Evolutionary conservation across 2,797 vertebrate species (phyloP), one percentile per base, ranked within the genome.

Genomic region (Stomatorhinus walkeri): DNA sequence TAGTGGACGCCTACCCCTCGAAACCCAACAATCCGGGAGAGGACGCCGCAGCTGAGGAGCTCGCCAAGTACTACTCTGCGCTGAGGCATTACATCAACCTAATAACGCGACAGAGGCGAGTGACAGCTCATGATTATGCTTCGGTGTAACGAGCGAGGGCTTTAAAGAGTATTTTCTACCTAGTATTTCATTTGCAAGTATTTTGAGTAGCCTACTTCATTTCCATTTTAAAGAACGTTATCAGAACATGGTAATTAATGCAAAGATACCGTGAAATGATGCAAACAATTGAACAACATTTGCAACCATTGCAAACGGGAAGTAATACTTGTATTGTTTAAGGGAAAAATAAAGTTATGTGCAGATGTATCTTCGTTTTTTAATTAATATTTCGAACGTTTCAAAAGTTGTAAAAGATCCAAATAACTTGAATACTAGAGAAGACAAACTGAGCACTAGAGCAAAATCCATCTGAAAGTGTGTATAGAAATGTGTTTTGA

Each of bases 21-120:
- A 99, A 98, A 94, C 98, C 98, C 0, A 96, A 98, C 94, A 98
- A 97, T 92, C 98, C 98, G 0, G 97, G 98, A 0, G 97, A 99
- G 89, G 97, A 98, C 64, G 98, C 98, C 0, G 97, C 98, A 0
- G 97, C 98, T 51, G 98, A 98, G 92, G 98, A 99, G 59, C 95
- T 99, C 95, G 98, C 97, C 95, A 98, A 97, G 95, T 99, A 99
- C 94, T 99, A 99, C 94, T 97, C 97, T 32, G 98, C 98, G 87
- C 93, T 99, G 95, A 97, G 98, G 94, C 98, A 99, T 94, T 99
- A 99, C 94, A 98, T 99, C 94, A 99, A 99, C 93, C 98, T 99
- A 91, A 99, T 99, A 94, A 99, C 98, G 92, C 95, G 98, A 95
- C 98, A 99, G 95, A 98, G 98, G 98, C 99, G 94, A 91, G 95